phyloP scores from a whole-genome alignment of 1,140 invertebrate genomes.

The Capitella teleta region DNA sequence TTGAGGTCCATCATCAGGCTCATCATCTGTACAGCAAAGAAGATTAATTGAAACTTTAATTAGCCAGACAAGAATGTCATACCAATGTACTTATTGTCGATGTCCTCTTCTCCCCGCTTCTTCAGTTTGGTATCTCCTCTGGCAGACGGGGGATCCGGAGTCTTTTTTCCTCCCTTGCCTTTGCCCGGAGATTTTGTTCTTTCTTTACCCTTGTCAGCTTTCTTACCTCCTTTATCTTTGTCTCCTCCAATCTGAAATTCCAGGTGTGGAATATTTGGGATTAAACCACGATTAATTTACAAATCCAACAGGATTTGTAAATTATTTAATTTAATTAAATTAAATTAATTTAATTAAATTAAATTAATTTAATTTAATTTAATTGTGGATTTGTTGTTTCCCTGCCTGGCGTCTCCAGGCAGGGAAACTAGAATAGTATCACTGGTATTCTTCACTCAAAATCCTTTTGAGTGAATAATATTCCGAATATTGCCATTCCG shows the following conservation, averaged over 20 bases:
- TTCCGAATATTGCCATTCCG: too few species aligned
- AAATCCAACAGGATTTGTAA: neutral
- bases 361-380: too few species aligned
- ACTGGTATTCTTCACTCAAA: too few species aligned
- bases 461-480: too few species aligned
- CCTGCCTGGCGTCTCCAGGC: too few species aligned
- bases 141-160: conserved; percentile 29
- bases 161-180: conserved; percentile 28
- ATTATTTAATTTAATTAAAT: too few species aligned
- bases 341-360: too few species aligned
- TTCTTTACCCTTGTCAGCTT: conserved; percentile 18
- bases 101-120: conserved; percentile 38
- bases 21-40: conserved; percentile 32
- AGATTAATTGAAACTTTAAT: neutral
- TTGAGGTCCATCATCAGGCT: conserved; percentile 40
- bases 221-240: conserved; percentile 19
- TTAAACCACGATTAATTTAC: neutral
- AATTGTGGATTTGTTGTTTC: too few species aligned
- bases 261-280: too few species aligned
- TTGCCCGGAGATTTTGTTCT: conserved; percentile 26
- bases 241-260: too few species aligned
- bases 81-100: conserved; percentile 38
- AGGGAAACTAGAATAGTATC: too few species aligned
- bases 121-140: conserved; percentile 37
- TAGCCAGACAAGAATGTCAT: conserved; percentile 1